Conservation (phyloP, 2,888 invertebrate genomes). For the Mongoloraphidia duomilia region DNA sequence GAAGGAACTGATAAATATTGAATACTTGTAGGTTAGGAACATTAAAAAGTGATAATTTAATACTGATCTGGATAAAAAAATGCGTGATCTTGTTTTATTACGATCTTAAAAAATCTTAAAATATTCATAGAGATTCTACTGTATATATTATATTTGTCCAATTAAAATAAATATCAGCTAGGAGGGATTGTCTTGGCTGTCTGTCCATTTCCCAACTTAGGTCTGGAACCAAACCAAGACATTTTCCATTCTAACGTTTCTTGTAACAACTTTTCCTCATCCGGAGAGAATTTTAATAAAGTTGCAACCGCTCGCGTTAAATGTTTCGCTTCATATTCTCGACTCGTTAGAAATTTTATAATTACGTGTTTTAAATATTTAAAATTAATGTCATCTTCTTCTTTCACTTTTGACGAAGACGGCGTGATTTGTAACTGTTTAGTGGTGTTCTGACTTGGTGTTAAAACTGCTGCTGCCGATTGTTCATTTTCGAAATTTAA, state of each 20-base stretch:
- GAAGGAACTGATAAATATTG: too few species aligned
- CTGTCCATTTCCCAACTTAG: slow-evolving; percentile 37
- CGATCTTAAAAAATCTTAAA: too few species aligned
- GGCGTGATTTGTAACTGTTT: slow-evolving; percentile 15
- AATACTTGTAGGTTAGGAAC: too few species aligned
- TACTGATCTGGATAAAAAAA: too few species aligned
- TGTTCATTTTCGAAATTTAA: slow-evolving; percentile 40
- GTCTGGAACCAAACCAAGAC: slow-evolving; percentile 54
- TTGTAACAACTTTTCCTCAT: slow-evolving; percentile 73
- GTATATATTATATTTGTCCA: not conserved
- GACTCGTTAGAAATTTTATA: slow-evolving; percentile 79
- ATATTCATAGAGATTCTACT: too few species aligned
- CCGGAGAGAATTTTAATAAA: slow-evolving; percentile 65
- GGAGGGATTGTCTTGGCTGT: slow-evolving; percentile 40
- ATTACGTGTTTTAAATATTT: slow-evolving; percentile 86
- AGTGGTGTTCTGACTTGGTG: slow-evolving; percentile 40
- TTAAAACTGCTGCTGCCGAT: slow-evolving; percentile 45
- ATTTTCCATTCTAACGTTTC: slow-evolving; percentile 64
- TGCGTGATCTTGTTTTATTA: too few species aligned
- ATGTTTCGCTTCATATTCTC: slow-evolving; percentile 79
- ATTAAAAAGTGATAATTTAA: too few species aligned
- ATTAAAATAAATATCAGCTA: slow-evolving; percentile 38
- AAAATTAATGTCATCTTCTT: slow-evolving; percentile 59
- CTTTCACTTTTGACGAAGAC: slow-evolving; percentile 16
- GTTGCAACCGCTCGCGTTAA: slow-evolving; percentile 78